Conservation (phyloP, 2,113 vertebrate species). For the Taxidea taxus region DNA sequence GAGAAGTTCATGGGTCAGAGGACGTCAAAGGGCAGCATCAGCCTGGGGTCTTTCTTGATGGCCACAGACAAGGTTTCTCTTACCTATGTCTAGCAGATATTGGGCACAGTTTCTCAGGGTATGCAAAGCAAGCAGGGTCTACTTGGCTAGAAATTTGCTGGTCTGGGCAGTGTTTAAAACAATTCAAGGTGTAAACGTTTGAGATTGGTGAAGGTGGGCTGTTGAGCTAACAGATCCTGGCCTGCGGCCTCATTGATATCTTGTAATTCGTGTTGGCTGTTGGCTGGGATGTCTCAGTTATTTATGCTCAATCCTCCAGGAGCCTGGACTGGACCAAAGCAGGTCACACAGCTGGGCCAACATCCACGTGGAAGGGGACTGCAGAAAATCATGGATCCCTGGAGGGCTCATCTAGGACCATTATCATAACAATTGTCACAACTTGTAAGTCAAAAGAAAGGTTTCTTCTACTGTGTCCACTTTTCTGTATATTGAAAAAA, state of each 20-base stretch:
- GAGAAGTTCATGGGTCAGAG: neutral
- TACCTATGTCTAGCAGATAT: neutral
- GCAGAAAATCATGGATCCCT: neutral
- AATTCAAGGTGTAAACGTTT: too few species aligned
- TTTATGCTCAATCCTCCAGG: neutral
- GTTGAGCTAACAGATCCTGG: neutral
- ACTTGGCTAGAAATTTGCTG: neutral
- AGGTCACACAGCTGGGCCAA: neutral
- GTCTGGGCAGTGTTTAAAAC: neutral
- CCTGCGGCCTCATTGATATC: fast-evolving
- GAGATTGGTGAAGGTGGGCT: too few species aligned
- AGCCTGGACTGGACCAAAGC: neutral
- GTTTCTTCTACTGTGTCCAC: neutral
- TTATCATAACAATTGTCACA: neutral
- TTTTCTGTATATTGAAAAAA: neutral
- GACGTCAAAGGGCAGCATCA: neutral
- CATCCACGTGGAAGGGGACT: neutral
- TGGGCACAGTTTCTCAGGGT: neutral
- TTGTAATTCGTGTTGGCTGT: neutral
- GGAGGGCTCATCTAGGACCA: too few species aligned
- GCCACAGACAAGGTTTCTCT: neutral
- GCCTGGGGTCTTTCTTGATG: neutral
- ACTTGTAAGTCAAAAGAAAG: neutral
- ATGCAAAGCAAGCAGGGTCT: neutral
- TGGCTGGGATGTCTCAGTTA: neutral